phyloP scores from a whole-genome alignment of 2,113 vertebrate species.

The Chionodraco myersi region DNA sequence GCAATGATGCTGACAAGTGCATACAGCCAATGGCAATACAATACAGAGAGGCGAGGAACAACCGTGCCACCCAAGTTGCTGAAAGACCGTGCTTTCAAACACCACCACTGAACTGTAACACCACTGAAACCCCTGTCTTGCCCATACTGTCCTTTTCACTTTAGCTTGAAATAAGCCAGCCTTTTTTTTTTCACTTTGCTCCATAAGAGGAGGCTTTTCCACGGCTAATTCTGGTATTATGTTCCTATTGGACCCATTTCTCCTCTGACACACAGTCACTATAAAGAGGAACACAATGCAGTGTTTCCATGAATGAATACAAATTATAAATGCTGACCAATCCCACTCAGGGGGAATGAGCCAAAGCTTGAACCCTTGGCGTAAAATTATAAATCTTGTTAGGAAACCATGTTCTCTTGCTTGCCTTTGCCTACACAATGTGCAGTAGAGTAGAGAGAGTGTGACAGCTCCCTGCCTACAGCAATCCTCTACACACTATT shows the following conservation, averaged over 20 bases:
- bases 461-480: slow-evolving; percentile 56
- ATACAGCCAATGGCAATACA: slow-evolving; percentile 98
- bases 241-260: slow-evolving; percentile 55
- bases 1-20: slow-evolving; percentile 95
- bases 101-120: slow-evolving; percentile 96
- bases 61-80: slow-evolving; percentile 98
- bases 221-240: slow-evolving; percentile 73
- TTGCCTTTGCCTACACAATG: slow-evolving; percentile 48
- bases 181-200: slow-evolving; percentile 53
- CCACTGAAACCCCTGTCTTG: slow-evolving; percentile 93
- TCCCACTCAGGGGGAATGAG: slow-evolving; percentile 45
- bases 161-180: slow-evolving; percentile 89
- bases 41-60: slow-evolving; percentile 89
- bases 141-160: slow-evolving; percentile 94
- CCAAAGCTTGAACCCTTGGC: slow-evolving; percentile 55
- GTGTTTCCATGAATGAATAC: slow-evolving; percentile 73
- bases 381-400: slow-evolving; percentile 72
- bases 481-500: slow-evolving; percentile 34
- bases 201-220: slow-evolving; percentile 68
- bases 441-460: slow-evolving; percentile 35
- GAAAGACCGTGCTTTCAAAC: slow-evolving; percentile 94
- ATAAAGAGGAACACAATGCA: slow-evolving; percentile 50
- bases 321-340: slow-evolving; percentile 67
- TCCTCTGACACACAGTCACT: slow-evolving; percentile 47
- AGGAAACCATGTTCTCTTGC: slow-evolving; percentile 48